Evolutionary conservation across 1,140 invertebrate species (phyloP), one percentile per base, ranked within the genome.

Genomic region (Nasonia giraulti): DNA sequence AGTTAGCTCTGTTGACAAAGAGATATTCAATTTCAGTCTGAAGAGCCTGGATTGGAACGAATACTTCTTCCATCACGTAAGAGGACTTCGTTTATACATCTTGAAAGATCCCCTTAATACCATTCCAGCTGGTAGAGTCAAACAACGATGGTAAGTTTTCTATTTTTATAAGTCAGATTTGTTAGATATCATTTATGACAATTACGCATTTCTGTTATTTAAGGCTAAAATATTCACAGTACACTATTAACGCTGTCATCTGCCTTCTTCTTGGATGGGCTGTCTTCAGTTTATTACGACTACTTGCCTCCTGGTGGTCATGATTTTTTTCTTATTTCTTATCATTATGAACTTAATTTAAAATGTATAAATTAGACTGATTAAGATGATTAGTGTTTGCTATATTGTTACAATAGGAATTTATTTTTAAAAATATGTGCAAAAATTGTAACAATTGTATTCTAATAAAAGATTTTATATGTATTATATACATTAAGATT

Each of bases 51-150:
- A 92, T 50, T 95, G 94, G 94, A 73, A 88, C 0, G 78, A 89
- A 5, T 95, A 94, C 85, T 90, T 93, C 4, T 87, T 90, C 40
- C 50, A 88, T 33, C 91, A 94, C 82, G 87, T 94, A 6, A 87
- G 90, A 66, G 94, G 94, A 62, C 6, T 93, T 11, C 90, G 94
- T 27, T 20, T 90, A n/a, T 94, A 91, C 80, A 10, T 95, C 2
- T 5, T 93, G 0, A 93, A 94, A 40, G 94, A 95, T 87, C 89
- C 93, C 5, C 27, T 91, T 8, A 86, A 87, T 0, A 92, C 90
- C 12, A 0, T 94, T 17, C 86, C 91, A 0, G 33, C 76, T 10
- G 92, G 87, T 14, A 8, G 47, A 31, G 86, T 0, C 0, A 90
- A 66, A 87, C 87, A 87, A 31, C 47, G 0, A 0, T 89, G 55